phyloP scores from a whole-genome alignment of 1,140 invertebrate species.

The Neodiprion fabricii region DNA sequence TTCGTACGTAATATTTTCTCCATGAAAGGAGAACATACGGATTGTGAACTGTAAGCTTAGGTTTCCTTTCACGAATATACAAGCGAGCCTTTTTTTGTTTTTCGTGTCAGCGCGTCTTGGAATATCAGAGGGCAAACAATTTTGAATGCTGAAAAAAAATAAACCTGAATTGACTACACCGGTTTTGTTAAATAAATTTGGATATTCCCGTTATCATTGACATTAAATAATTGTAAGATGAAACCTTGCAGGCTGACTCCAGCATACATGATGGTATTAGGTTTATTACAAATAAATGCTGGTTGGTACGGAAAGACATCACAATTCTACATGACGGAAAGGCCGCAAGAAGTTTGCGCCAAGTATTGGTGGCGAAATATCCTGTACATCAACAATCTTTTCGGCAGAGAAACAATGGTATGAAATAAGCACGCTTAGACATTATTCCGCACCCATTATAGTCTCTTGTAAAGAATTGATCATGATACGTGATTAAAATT shows the following conservation, averaged over 20 bases:
- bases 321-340: conserved; percentile 59
- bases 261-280: conserved; percentile 62
- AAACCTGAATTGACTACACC: too few relatives aligned
- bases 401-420: conserved; percentile 60
- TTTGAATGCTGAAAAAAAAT: too few relatives aligned
- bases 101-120: too few relatives aligned
- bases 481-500: neutral
- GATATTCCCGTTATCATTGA: too few relatives aligned
- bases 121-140: too few relatives aligned
- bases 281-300: conserved; percentile 60
- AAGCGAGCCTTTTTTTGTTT: too few relatives aligned
- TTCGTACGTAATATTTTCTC: neutral
- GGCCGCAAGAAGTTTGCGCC: conserved; percentile 58
- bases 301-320: conserved; percentile 60
- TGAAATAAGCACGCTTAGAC: conserved; percentile 1
- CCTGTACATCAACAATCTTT: conserved; percentile 70
- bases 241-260: conserved; percentile 56
- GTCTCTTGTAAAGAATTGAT: neutral
- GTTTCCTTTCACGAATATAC: too few relatives aligned
- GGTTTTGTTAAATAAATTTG: too few relatives aligned
- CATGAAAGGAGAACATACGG: neutral
- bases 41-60: neutral
- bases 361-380: conserved; percentile 73
- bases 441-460: neutral
- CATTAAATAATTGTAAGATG: too few relatives aligned